Evolutionary conservation across 2,888 invertebrate species (phyloP).

Genomic region (Drosophila ezoana): DNA sequence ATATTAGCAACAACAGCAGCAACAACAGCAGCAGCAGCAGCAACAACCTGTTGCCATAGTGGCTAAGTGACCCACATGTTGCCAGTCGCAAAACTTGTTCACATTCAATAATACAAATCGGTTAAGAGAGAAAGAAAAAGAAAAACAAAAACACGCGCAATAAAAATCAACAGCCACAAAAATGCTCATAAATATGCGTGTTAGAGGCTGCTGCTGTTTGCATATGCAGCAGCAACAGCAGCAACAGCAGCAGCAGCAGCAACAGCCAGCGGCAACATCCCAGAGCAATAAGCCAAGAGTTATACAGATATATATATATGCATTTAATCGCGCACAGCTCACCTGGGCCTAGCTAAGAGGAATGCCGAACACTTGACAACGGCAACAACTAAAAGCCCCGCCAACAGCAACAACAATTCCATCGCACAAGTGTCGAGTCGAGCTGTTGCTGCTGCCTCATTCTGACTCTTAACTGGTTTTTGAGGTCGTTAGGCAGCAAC

Average conservation of each 20-base stretch:
- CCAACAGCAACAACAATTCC: constrained; percentile 36
- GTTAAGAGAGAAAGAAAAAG: constrained; percentile 30
- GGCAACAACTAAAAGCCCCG: constrained; percentile 20
- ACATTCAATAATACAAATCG: constrained; percentile 68
- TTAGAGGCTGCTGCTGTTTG: constrained; percentile 34
- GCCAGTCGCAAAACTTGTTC: constrained; percentile 65
- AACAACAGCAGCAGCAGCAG: constrained; percentile 12
- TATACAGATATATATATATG: constrained; percentile 33
- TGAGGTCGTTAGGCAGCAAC: constrained; percentile 65
- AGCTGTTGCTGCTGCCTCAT: constrained; percentile 32
- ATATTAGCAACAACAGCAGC: constrained; percentile 4
- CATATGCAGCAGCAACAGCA: constrained; percentile 34
- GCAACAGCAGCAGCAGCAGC: constrained; percentile 6
- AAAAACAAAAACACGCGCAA: constrained; percentile 33
- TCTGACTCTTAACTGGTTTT: constrained; percentile 63
- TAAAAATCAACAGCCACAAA: constrained; percentile 59
- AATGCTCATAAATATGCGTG: constrained; percentile 62
- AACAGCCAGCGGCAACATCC: constrained; percentile 19
- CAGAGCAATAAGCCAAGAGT: constrained; percentile 29
- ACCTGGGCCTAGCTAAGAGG: constrained; percentile 44
- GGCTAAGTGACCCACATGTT: constrained; percentile 72
- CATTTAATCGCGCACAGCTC: constrained; percentile 45
- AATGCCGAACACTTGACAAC: constrained; percentile 65
- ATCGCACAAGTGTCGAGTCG: constrained; percentile 54
- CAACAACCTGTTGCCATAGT: constrained; percentile 69